These are phyloP conservation scores for Trisateles emortualis DNA, from an alignment of 2,888 invertebrate genomes.

Conservation along the genomic window DNA sequence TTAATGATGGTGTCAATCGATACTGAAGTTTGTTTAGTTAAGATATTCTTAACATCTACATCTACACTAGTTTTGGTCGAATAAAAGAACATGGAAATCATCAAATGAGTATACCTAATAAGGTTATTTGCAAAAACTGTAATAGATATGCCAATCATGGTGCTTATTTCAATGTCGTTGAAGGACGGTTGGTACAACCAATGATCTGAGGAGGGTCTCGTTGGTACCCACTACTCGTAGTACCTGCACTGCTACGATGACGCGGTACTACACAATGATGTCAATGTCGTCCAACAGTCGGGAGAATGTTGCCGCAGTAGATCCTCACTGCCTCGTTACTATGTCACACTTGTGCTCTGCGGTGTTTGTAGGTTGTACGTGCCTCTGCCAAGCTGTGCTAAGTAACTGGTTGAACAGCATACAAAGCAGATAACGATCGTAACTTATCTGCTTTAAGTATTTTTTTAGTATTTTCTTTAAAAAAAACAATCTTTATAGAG, in stretches of 20 bases:
- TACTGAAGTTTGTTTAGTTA: too few species aligned
- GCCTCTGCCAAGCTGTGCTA: too few species aligned
- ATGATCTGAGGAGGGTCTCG: not conserved
- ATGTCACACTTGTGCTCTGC: not conserved
- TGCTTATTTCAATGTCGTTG: not conserved
- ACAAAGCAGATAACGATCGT: too few species aligned
- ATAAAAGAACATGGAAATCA: too few species aligned
- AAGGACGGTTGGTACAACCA: not conserved
- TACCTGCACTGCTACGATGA: too few species aligned
- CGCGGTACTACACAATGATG: slow-evolving; percentile 1
- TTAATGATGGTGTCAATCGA: too few species aligned
- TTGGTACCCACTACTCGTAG: not conserved
- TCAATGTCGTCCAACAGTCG: slow-evolving; percentile 2
- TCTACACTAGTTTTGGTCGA: too few species aligned
- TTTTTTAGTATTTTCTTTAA: too few species aligned
- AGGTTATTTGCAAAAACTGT: not conserved
- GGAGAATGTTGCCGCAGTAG: not conserved
- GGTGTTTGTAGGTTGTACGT: not conserved
- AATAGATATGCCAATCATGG: not conserved
- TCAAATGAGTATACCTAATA: not conserved
- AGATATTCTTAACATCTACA: too few species aligned
- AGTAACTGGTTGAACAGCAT: not conserved
- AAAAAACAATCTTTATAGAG: too few species aligned
- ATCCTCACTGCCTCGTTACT: not conserved
- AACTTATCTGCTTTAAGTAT: too few species aligned